Base-by-base conservation (phyloP, 2,888 invertebrate genomes). In the Chaitophorus viminalis region DNA sequence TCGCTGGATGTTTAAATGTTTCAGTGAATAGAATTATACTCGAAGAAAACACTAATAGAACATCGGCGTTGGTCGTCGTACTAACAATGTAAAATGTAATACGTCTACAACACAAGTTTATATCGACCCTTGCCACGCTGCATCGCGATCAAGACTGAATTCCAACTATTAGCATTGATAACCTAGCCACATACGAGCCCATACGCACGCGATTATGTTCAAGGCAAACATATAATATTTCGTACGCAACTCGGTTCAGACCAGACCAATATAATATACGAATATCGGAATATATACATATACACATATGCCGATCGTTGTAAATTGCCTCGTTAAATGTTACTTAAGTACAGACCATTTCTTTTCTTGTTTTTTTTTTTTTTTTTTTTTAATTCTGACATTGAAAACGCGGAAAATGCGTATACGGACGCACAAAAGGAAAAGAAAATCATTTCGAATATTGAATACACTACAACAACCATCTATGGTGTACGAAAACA, bases 211-310 rank as follows among this genome's bases (percentile, higher is more conserved):
- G 84, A 85, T 85, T 85, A 77, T 85, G 60, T 85, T 85, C 84
- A 85, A 85, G 84, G 84, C 84, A 77, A 85, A 85, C 84, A 77
- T 85, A 84, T 84, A 75, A 60, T 75, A 75, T 83, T 75, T 75
- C 83, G 75, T 83, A 29, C 36, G 33, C 25, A 18, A 52, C 83
- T 65, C 60, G 83, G 75, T 83, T 79, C 17, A 82, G 29, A 70
- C 68, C 70, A 21, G 29, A 52, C 68, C 82, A 25, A 70, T 46
- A 31, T 31, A 9, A 39, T 21, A n/a, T 81, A 60, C n/a, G n/a
- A n/a, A n/a, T n/a, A n/a, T n/a, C n/a, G n/a, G n/a, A n/a, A n/a
- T n/a, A n/a, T 36, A 25, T 33, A 31, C 54, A 29, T 29, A 29
- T n/a, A 31, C 46, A 36, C n/a, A 74, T 21, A 60, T 18, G 70